Base-by-base conservation (phyloP, 1,140 invertebrate species). In the Procambarus clarkii region DNA sequence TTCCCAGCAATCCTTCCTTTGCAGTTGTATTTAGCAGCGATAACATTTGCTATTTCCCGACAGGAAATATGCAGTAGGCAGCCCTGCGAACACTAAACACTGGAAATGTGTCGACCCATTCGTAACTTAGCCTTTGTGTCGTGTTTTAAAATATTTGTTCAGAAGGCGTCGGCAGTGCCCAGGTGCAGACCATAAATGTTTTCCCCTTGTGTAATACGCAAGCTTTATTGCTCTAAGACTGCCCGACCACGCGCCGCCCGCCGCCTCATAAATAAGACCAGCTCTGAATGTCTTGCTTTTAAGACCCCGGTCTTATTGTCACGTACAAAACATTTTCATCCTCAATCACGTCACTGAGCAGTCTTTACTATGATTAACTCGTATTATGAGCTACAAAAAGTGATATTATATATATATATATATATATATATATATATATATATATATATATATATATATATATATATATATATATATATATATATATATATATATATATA, bases 51-150 rank as follows among this genome's bases (percentile, higher is more conserved):
- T 74, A 34, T 74, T 74, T 74, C 24, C 13, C 69, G 69, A 74
- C 24, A 74, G 69, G 69, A 74, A 74, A 44, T 74, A 74, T 74
- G 69, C 69, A 74, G n/a, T 74, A 8, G 69, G 69, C 24, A 34
- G 69, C 69, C 3, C 7, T 24, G n/a, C 8, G 69, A 34, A 24
- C 69, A 74, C n/a, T 24, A 34, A 74, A 34, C 69, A 69, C 64
- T 69, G 13, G 64, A 69, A 69, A 69, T 69, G 69, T 74, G 69
- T 74, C 15, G 69, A 9, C 69, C 69, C 69, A 34, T 74, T 74
- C 69, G 69, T 34, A 74, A 74, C 69, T 74, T 74, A 74, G 69
- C 69, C 69, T 74, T 74, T 74, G 69, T 74, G 69, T 74, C 69
- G 11, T 34, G n/a, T 34, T 74, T 34, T 74, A 34, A 74, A 74